Percentiles rank a stretch among this genome's conserved stretches.
Evolutionary conservation across 2,113 vertebrate genomes (phyloP).

Genomic region (Mesocricetus auratus): DNA sequence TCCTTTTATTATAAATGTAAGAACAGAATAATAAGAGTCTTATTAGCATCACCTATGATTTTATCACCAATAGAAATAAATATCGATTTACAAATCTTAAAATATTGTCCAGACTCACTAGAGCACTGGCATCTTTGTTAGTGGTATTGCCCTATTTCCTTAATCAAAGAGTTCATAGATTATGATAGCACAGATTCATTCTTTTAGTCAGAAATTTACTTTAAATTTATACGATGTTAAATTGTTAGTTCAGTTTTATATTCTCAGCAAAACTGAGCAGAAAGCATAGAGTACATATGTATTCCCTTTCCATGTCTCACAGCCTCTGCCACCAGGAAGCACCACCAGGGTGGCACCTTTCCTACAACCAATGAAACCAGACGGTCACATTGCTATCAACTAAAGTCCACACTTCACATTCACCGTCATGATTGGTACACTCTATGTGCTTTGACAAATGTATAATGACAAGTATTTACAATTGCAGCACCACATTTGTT

Average conservation of each 20-base stretch:
- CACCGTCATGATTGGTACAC: too few relatives aligned
- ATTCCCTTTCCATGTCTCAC: too few relatives aligned
- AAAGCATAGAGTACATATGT: background rate
- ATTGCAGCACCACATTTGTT: background rate
- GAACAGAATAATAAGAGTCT: background rate
- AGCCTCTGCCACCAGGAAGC: background rate
- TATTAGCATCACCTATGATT: background rate
- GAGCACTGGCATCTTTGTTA: background rate
- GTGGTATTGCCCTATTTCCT: background rate
- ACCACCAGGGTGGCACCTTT: background rate
- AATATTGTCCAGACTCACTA: background rate
- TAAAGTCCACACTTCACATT: too few relatives aligned
- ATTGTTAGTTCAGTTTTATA: background rate
- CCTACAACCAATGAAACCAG: background rate
- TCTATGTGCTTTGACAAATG: background rate
- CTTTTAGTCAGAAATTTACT: background rate
- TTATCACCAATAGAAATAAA: background rate
- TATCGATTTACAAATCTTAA: background rate
- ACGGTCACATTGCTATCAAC: background rate
- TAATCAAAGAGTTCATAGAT: background rate
- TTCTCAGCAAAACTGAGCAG: background rate
- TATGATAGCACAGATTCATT: background rate
- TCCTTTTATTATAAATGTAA: background rate
- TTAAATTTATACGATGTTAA: background rate
- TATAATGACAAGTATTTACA: background rate